Evolutionary conservation across 2,797 vertebrate species (phyloP).

Genomic region (Anas flavirostris): DNA sequence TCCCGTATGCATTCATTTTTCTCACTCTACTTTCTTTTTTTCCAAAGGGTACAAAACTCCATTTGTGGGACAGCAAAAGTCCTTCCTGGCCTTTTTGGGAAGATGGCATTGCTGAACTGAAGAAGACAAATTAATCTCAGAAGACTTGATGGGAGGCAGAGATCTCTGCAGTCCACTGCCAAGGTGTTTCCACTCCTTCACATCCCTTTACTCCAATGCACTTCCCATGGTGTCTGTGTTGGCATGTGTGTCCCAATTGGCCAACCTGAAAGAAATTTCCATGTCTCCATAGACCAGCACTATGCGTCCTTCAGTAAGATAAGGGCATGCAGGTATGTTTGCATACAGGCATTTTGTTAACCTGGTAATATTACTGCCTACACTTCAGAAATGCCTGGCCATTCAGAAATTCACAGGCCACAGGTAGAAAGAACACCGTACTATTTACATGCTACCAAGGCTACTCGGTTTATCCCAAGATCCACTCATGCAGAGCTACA

Average conservation of each 20-base stretch:
- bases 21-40: background rate
- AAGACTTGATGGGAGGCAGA: background rate
- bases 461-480: background rate
- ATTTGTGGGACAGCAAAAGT: background rate
- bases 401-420: background rate
- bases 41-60: background rate
- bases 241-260: rapidly evolving
- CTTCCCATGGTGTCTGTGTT: background rate
- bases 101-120: background rate
- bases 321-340: background rate
- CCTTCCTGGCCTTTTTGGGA: background rate
- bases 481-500: background rate
- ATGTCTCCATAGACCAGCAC: background rate
- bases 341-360: background rate
- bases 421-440: background rate
- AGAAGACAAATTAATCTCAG: background rate
- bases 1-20: background rate
- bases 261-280: background rate
- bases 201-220: background rate
- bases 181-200: background rate
- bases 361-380: background rate
- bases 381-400: background rate
- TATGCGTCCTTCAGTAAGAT: background rate
- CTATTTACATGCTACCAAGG: background rate
- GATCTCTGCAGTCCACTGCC: background rate